These are phyloP conservation scores for Ischnus inquisitorius DNA, from an alignment of 2,888 invertebrate genomes.

Conservation along the genomic window DNA sequence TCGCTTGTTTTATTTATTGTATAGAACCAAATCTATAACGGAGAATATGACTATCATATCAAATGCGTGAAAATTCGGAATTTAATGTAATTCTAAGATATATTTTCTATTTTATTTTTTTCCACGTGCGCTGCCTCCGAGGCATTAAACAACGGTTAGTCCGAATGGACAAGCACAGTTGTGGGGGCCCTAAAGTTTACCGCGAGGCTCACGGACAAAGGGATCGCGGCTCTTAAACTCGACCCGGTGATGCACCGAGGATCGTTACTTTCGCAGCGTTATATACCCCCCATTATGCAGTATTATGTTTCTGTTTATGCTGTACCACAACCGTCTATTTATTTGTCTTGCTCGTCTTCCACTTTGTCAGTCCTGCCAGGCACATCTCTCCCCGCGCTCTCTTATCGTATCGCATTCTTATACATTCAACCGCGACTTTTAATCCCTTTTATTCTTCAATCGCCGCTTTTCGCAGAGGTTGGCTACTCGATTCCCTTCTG, in stretches of 20 bases:
- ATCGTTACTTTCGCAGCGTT: conserved; percentile 78
- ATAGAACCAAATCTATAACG: too few relatives aligned
- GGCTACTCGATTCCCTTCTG: too few relatives aligned
- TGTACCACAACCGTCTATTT: conserved; percentile 78
- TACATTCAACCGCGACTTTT: not conserved
- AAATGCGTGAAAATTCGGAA: too few relatives aligned
- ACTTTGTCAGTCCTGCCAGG: conserved; percentile 61
- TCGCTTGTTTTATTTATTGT: too few relatives aligned
- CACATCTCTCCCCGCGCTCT: conserved; percentile 52
- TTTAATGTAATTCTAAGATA: too few relatives aligned
- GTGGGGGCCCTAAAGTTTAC: conserved; percentile 62
- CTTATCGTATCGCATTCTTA: conserved; percentile 29
- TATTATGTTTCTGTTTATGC: conserved; percentile 85
- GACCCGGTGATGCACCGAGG: conserved; percentile 78
- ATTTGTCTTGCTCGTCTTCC: conserved; percentile 81
- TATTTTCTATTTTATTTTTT: too few relatives aligned
- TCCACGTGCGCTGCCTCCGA: conserved; percentile 59
- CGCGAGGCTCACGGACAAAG: conserved; percentile 56
- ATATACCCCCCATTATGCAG: conserved; percentile 82
- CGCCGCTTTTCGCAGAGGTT: too few relatives aligned
- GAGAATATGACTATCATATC: too few relatives aligned
- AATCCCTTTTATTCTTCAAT: too few relatives aligned
- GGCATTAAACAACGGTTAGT: conserved; percentile 75
- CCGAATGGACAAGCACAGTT: conserved; percentile 28
- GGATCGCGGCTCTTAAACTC: conserved; percentile 75